A percentile compares a stretch with the other conserved stretches of the same genome.
Evolutionary conservation across 2,113 vertebrate species (phyloP).

Genomic region (Anser cygnoides): DNA sequence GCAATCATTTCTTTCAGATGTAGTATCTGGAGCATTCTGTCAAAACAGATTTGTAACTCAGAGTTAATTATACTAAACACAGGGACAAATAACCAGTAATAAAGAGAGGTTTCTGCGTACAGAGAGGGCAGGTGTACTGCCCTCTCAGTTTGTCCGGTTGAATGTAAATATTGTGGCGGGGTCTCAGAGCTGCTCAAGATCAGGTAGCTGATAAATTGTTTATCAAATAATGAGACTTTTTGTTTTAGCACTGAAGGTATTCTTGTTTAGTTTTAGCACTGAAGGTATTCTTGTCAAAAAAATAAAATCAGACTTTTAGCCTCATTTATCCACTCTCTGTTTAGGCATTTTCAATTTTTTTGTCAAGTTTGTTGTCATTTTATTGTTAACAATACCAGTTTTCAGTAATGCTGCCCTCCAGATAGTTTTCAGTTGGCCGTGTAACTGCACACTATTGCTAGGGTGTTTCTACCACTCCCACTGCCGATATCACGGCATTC

Average conservation of each 20-base stretch:
- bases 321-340: neutral
- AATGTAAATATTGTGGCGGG: neutral
- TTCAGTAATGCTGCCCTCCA: neutral
- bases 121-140: neutral
- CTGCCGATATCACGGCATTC: neutral
- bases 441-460: rapidly evolving
- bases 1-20: rapidly evolving
- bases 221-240: neutral
- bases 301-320: neutral
- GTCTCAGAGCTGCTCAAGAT: neutral
- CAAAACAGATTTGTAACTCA: neutral
- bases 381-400: neutral
- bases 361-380: neutral
- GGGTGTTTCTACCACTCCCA: neutral
- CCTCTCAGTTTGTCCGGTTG: neutral
- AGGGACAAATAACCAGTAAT: neutral
- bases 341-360: neutral
- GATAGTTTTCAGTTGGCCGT: rapidly evolving
- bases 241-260: neutral
- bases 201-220: neutral
- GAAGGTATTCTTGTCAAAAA: neutral
- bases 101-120: rapidly evolving
- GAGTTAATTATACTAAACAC: neutral
- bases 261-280: neutral
- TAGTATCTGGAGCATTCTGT: neutral